Evolutionary conservation across 2,113 vertebrate species (phyloP), one percentile per base, ranked within the genome.

Genomic region (Callithrix jacchus): DNA sequence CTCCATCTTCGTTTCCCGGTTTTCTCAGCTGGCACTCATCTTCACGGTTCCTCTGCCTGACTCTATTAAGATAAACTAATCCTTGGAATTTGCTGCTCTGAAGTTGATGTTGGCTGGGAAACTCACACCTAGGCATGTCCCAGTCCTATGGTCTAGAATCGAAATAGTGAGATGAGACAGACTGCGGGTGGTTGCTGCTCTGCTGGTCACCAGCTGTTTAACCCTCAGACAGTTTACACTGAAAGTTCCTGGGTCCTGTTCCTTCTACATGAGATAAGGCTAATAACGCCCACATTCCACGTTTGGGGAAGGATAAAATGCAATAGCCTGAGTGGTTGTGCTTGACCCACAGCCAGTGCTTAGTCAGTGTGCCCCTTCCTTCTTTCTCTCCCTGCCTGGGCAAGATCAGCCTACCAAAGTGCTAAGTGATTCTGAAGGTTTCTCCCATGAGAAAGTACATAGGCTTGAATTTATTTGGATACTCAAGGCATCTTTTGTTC

Each of bases 301-400:
- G 0, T 8, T 8, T 25, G 10, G 47, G 47, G 70, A 79, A 66
- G 54, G 16, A 18, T 58, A 21, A 83, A 47, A 61, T 40, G 27
- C 13, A 37, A 21, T 54, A 10, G 1, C 35, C 32, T 66, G 11
- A 10, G 10, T 12, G 42, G 25, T n/a, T 13, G 0, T 18, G 2
- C 37, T 49, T 66, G 12, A 21, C 25, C 30, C 14, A 3, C 21
- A 35, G 35, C 25, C 35, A 79, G 54, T 21, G 40, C 56, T 23
- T 20, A 2, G 2, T 66, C 47, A 21, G 0, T 3, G 11, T 17
- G 2, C 9, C 27, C 4, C 13, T 27, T 56, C n/a, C 18, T 42
- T 20, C 42, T 49, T 80, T n/a, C 20, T 58, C 71, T 73, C 68
- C 20, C 71, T 73, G 23, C 25, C 64, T 32, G 13, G 61, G 17